Conservation (phyloP, 2,888 invertebrate species). For the Galeopsomyia nigrocyanea region DNA sequence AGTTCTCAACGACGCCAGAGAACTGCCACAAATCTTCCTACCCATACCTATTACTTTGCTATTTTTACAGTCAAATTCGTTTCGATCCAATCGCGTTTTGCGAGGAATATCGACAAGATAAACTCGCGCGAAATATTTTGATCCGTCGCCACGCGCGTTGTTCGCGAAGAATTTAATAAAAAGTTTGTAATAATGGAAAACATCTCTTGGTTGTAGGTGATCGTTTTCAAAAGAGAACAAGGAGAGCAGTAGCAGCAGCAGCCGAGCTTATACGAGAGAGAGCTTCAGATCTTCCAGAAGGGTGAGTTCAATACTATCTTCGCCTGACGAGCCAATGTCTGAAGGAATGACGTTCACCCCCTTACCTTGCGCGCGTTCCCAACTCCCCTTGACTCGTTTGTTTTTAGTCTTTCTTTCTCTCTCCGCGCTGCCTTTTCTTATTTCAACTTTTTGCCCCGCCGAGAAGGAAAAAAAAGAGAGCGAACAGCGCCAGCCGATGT, state of each 20-base stretch:
- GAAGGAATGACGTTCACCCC: conserved; percentile 45
- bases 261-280: conserved; percentile 8
- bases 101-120: background rate
- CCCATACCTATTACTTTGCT: too few relatives aligned
- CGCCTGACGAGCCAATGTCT: conserved; percentile 53
- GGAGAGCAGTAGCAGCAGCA: background rate
- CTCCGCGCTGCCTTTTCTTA: conserved; percentile 11
- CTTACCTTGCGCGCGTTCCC: background rate
- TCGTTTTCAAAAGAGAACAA: conserved; percentile 21
- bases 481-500: conserved; percentile 53
- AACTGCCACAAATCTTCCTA: conserved; percentile 38
- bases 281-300: conserved; percentile 56
- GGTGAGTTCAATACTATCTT: conserved; percentile 60
- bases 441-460: conserved; percentile 6
- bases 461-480: conserved; percentile 28
- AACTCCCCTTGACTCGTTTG: conserved; percentile 40
- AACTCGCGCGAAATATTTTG: background rate
- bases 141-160: background rate
- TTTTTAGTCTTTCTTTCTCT: conserved; percentile 41
- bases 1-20: conserved; percentile 36
- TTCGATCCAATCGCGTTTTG: too few relatives aligned
- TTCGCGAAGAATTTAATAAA: background rate
- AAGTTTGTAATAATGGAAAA: background rate
- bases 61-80: too few relatives aligned
- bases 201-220: conserved; percentile 30